Conservation (phyloP, 2,113 vertebrate genomes). For the Acinonyx jubatus region DNA sequence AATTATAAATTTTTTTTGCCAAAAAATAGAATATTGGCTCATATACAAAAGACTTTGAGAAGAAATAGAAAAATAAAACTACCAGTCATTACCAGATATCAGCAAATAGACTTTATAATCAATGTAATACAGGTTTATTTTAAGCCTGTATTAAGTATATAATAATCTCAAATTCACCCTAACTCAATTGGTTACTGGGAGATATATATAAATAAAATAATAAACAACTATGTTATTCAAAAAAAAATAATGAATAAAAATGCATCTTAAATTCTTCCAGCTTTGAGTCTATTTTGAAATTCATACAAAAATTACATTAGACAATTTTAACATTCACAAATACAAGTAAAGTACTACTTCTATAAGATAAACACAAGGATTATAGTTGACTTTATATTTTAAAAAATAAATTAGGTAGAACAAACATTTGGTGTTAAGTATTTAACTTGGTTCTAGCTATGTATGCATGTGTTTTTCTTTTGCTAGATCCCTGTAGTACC, state of each 20-base stretch:
- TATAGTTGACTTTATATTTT: background rate
- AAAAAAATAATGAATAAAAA: conserved; percentile 41
- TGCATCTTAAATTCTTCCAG: background rate
- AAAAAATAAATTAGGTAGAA: conserved; percentile 47
- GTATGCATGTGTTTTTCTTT: background rate
- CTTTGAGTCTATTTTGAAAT: conserved; percentile 43
- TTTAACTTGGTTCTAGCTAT: conserved; percentile 33
- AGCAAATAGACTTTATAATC: conserved; percentile 8
- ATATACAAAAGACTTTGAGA: conserved; percentile 31
- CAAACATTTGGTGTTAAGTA: conserved; percentile 5
- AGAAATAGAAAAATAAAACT: conserved; percentile 31
- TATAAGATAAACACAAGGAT: background rate
- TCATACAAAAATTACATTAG: conserved; percentile 2
- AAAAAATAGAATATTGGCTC: conserved; percentile 52
- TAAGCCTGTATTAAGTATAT: background rate
- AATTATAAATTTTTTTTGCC: conserved; percentile 61
- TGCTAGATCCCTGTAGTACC: background rate
- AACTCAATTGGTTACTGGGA: background rate
- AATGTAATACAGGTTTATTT: background rate
- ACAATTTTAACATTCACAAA: conserved; percentile 15
- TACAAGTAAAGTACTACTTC: background rate
- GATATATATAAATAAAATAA: background rate
- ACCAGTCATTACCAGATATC: background rate
- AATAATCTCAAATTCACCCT: background rate
- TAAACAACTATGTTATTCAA: background rate